These are phyloP conservation scores for Acrocephalus scirpaceus DNA, from an alignment of 2,797 vertebrate genomes.

Conservation along the genomic window DNA sequence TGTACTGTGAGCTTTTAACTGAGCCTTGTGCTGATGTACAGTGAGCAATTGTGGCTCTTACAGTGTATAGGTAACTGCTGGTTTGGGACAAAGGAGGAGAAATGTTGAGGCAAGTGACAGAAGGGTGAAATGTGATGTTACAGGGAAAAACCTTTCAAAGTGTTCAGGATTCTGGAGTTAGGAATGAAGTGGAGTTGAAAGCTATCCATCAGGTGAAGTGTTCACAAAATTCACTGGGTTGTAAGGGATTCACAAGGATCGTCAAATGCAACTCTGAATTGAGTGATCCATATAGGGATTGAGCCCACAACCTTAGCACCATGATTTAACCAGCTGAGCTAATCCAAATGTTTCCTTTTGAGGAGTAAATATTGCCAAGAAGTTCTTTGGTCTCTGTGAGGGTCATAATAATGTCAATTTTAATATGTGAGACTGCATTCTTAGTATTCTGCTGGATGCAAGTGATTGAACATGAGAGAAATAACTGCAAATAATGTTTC, in stretches of 20 bases:
- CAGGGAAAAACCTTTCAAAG: neutral
- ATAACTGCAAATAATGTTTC: neutral
- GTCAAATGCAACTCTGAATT: too few species aligned
- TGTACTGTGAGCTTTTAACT: neutral
- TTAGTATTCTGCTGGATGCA: neutral
- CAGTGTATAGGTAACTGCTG: neutral
- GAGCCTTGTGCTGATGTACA: neutral
- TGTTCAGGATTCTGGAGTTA: neutral
- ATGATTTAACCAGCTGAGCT: neutral
- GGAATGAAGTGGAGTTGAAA: neutral
- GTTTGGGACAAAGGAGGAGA: neutral
- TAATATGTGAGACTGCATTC: neutral
- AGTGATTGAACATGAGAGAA: neutral
- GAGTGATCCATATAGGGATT: neutral
- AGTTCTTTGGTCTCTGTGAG: neutral
- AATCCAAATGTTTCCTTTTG: neutral
- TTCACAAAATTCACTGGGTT: neutral
- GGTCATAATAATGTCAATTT: neutral
- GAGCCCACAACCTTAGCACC: neutral
- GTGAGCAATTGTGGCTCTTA: neutral
- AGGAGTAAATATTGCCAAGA: neutral
- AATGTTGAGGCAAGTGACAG: rapidly evolving
- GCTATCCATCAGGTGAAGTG: neutral
- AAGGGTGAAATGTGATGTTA: neutral
- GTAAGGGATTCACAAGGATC: neutral